These are phyloP conservation scores for Drosophila leontia DNA, from an alignment of 1,140 invertebrate genomes.

Conservation along the genomic window DNA sequence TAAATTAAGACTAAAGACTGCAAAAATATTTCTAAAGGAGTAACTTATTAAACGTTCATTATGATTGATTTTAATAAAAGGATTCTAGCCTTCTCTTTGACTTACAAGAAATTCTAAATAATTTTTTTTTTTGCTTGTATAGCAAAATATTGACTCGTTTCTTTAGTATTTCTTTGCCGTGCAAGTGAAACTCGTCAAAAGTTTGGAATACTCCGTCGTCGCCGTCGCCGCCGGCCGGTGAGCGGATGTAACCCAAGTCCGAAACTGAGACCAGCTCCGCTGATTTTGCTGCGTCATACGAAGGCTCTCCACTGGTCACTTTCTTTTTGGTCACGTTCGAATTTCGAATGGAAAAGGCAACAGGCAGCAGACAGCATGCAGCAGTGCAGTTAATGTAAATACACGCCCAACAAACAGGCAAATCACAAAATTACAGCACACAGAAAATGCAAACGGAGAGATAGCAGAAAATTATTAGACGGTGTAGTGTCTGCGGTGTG, in stretches of 20 bases:
- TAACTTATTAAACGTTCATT: neutral
- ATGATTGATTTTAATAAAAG: neutral
- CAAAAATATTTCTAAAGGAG: neutral
- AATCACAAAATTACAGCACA: constrained; percentile 51
- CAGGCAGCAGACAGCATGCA: constrained; percentile 16
- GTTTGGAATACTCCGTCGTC: constrained; percentile 15
- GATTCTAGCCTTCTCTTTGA: neutral
- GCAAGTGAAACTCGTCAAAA: constrained; percentile 68
- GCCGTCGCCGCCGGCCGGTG: constrained; percentile 47
- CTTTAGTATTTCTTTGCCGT: constrained; percentile 27
- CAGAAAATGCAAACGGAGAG: constrained; percentile 15
- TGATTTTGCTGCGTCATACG: constrained; percentile 43
- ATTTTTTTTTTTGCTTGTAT: constrained; percentile 1
- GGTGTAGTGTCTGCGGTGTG: constrained; percentile 56
- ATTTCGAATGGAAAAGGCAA: constrained; percentile 3
- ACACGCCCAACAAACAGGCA: constrained; percentile 29
- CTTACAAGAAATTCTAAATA: neutral
- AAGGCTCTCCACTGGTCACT: constrained; percentile 44
- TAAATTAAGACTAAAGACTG: no score
- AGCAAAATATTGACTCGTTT: constrained; percentile 16
- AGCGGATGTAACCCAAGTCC: constrained; percentile 55
- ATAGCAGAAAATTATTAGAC: constrained; percentile 69
- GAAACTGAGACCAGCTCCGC: constrained; percentile 4
- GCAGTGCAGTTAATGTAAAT: constrained; percentile 27
- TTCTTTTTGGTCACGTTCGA: constrained; percentile 57